phyloP scores from a whole-genome alignment of 1,140 invertebrate species.

The Ganaspis sp. region DNA sequence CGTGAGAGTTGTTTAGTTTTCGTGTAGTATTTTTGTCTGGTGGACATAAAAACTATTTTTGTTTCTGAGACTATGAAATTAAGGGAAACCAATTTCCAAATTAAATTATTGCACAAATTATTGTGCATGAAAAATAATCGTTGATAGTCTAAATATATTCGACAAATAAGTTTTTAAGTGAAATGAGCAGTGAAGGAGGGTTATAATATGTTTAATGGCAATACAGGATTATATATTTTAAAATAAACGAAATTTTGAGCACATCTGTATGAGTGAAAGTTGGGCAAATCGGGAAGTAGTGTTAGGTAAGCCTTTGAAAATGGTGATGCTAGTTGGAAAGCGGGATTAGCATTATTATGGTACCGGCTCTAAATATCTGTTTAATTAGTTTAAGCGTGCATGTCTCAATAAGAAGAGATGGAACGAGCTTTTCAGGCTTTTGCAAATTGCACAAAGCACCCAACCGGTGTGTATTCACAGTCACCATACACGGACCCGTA shows the following conservation, averaged over 20 bases:
- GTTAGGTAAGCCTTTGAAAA: conserved; percentile 25
- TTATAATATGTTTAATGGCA: background rate
- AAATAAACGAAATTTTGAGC: background rate
- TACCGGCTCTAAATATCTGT: conserved; percentile 55
- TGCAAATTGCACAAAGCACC: background rate
- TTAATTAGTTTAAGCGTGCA: conserved; percentile 61
- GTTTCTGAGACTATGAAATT: too few relatives aligned
- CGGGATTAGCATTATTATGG: conserved; percentile 66
- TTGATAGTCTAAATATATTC: too few relatives aligned
- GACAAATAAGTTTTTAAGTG: background rate
- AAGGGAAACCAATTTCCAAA: too few relatives aligned
- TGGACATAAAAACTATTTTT: too few relatives aligned
- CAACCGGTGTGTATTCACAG: too few relatives aligned
- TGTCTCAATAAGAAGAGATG: background rate
- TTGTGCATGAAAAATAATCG: too few relatives aligned
- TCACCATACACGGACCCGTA: too few relatives aligned
- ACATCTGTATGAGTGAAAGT: background rate
- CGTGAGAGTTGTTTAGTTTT: too few relatives aligned
- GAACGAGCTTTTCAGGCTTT: background rate
- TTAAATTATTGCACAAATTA: too few relatives aligned
- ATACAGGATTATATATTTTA: background rate
- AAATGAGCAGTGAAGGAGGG: too few relatives aligned
- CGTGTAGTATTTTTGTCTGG: too few relatives aligned
- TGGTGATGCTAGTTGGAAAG: conserved; percentile 51
- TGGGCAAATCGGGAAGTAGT: background rate